These are phyloP conservation scores for Cenopis cana DNA, from an alignment of 2,888 invertebrate species.

Conservation along the genomic window DNA sequence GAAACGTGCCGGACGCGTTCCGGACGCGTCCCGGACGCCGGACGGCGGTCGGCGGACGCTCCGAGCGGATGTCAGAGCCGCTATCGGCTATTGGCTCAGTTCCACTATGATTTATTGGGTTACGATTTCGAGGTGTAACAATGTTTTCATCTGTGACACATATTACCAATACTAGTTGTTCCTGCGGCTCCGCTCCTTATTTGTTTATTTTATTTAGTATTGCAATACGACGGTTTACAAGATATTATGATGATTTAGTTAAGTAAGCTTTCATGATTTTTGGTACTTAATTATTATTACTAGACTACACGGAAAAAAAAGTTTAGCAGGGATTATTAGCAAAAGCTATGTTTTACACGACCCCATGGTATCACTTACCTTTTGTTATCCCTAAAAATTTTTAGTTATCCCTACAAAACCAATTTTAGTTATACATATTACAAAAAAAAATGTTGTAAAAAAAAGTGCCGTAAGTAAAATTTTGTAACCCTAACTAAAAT, in stretches of 20 bases:
- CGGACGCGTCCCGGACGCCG: slow-evolving; percentile 17
- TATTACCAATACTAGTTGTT: background rate
- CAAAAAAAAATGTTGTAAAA: too few species aligned
- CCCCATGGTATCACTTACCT: too few species aligned
- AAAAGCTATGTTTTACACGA: too few species aligned
- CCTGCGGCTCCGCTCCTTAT: background rate
- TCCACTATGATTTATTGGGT: background rate
- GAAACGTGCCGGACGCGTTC: slow-evolving; percentile 9
- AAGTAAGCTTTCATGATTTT: background rate
- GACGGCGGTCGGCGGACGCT: slow-evolving; percentile 20
- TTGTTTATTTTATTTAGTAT: background rate
- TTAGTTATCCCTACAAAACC: too few species aligned
- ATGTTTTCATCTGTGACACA: background rate
- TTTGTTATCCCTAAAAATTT: too few species aligned
- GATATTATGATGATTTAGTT: background rate
- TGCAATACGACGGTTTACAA: background rate
- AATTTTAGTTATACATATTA: too few species aligned
- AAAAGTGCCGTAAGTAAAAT: too few species aligned
- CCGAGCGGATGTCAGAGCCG: slow-evolving; percentile 10
- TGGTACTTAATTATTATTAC: background rate
- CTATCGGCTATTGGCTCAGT: slow-evolving; percentile 20
- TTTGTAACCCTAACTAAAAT: too few species aligned
- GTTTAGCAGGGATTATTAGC: too few species aligned
- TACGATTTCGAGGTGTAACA: background rate
- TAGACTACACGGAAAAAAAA: too few species aligned